Conservation (phyloP, 1,140 invertebrate species). For the Bradynema listronoti region DNA sequence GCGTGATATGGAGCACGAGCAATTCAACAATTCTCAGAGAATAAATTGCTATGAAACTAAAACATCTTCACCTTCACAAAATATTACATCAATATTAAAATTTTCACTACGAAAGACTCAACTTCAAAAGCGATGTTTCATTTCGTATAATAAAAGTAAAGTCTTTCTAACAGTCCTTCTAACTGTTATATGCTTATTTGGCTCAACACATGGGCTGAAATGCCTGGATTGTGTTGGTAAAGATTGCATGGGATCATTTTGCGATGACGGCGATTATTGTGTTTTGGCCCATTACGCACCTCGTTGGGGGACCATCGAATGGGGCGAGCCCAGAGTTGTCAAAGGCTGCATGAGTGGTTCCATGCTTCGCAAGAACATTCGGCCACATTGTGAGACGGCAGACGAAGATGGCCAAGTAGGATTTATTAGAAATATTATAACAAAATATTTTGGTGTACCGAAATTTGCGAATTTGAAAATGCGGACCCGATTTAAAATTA, state of each 20-base stretch:
- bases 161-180: neutral
- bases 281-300: conserved; percentile 48
- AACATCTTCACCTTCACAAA: too few species aligned
- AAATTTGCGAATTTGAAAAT: too few species aligned
- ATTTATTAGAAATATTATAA: neutral
- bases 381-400: conserved; percentile 45
- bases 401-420: conserved; percentile 34
- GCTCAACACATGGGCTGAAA: conserved; percentile 27
- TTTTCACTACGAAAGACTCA: too few species aligned
- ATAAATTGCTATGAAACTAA: too few species aligned
- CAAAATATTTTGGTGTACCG: too few species aligned
- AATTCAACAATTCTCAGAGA: too few species aligned
- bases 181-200: neutral
- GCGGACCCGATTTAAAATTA: too few species aligned
- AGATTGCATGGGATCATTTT: conserved; percentile 53
- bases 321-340: conserved; percentile 50
- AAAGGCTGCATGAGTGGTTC: conserved; percentile 52
- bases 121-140: too few species aligned
- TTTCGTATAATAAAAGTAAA: too few species aligned
- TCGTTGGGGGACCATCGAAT: conserved; percentile 45
- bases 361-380: conserved; percentile 45
- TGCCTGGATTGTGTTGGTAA: conserved; percentile 51
- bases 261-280: conserved; percentile 53
- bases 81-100: too few species aligned
- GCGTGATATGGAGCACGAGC: too few species aligned